Conservation (phyloP, 2,113 vertebrate species). For the Empidonax traillii region DNA sequence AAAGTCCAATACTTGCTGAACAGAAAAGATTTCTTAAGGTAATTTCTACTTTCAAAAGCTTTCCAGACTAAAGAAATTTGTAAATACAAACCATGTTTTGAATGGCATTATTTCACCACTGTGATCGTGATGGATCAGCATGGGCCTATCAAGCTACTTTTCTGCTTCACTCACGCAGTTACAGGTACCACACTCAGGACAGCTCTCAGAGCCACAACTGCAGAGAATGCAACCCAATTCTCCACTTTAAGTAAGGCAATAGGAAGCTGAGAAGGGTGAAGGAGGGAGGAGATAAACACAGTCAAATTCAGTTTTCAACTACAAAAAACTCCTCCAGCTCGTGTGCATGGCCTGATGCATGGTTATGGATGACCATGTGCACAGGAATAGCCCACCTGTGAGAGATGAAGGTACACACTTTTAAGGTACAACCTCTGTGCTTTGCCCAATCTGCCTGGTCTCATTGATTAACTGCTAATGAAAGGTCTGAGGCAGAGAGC, state of each 20-base stretch:
- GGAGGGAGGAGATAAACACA: not conserved
- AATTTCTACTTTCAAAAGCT: not conserved
- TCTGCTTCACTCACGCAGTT: not conserved
- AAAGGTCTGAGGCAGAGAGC: not conserved
- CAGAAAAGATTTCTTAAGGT: not conserved
- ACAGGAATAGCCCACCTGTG: not conserved
- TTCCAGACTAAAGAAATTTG: not conserved
- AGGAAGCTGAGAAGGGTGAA: not conserved
- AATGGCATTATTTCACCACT: not conserved
- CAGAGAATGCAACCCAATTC: not conserved
- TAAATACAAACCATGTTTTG: not conserved
- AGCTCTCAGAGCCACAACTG: not conserved
- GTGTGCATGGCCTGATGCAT: fast-evolving
- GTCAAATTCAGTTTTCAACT: not conserved
- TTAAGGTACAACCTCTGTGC: not conserved
- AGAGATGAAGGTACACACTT: not conserved
- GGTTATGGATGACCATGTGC: fast-evolving
- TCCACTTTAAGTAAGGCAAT: not conserved
- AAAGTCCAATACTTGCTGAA: not conserved
- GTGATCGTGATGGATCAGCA: not conserved
- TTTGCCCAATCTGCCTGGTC: not conserved
- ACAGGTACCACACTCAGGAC: not conserved
- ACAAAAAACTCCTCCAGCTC: not conserved
- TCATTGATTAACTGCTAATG: not conserved
- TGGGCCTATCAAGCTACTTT: not conserved